Evolutionary conservation across 30 jellyfish, hydroid and myxozoan genomes (phyloP), one percentile per base, ranked within the genome.

Genomic region (Aurelia coerulea): DNA sequence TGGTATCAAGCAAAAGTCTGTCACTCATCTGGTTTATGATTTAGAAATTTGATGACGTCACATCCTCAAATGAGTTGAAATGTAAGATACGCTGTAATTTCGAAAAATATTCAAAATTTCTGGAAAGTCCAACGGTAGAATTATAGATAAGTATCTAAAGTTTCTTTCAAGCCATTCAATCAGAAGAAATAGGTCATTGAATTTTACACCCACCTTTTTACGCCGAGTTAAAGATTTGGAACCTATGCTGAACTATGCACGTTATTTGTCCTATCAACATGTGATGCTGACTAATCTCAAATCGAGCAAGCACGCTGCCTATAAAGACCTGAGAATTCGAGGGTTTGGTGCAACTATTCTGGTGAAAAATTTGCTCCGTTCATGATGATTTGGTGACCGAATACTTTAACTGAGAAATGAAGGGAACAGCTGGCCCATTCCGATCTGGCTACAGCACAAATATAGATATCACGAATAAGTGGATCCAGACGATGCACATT

Each of bases 361-460:
- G n/a, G n/a, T n/a, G n/a, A n/a, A n/a, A n/a, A n/a, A n/a, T 12
- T 1, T 58, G 1, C 29, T 1, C 67, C 29, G 67, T 58, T 58
- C 67, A 58, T 58, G 67, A 5, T 58, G 67, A 58, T 58, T 58
- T 58, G 67, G 67, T 58, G 67, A 58, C 67, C 67, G 67, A 18
- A 58, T 14, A 65, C 50, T 65, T 65, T 65, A 65, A 65, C 50
- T 4, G 76, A 65, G 76, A 65, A 65, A 65, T 46, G 8, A 65
- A 65, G 51, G 76, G 76, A 2, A 65, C 76, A 65, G 76, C 76
- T 65, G 76, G 76, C 76, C 76, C 76, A 65, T 65, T 65, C 50
- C 2, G 76, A 65, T 65, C 76, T 65, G 76, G 76, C 50, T 17
- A 65, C 6, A 65, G 76, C 76, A 65, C 76, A 33, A 65, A 65